phyloP scores from a whole-genome alignment of 2,888 invertebrate species.

The Dicycla oo region DNA sequence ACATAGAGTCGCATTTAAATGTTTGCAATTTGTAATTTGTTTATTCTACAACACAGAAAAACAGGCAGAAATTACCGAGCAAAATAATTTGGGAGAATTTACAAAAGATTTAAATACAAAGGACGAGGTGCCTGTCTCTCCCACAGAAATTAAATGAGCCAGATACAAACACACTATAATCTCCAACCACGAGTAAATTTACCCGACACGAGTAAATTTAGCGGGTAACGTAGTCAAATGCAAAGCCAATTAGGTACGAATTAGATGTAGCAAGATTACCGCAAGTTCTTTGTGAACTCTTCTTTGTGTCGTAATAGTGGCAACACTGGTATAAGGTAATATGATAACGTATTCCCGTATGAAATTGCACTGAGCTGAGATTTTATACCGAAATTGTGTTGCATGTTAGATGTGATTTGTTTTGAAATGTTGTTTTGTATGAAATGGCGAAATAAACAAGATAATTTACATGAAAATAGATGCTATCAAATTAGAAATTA shows the following conservation, averaged over 20 bases:
- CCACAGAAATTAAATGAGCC: constrained; percentile 45
- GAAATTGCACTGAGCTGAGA: constrained; percentile 44
- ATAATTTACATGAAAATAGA: background rate
- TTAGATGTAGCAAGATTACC: constrained; percentile 52
- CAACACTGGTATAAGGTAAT: constrained; percentile 35
- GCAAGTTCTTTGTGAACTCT: constrained; percentile 53
- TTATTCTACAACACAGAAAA: background rate
- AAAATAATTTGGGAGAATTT: constrained; percentile 9
- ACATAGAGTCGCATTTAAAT: background rate
- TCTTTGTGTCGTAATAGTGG: constrained; percentile 51
- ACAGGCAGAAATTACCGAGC: background rate
- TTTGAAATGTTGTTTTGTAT: constrained; percentile 15
- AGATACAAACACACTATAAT: constrained; percentile 40
- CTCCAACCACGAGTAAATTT: constrained; percentile 41
- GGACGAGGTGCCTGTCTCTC: constrained; percentile 3
- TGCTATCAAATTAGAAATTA: background rate
- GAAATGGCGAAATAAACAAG: too few species aligned
- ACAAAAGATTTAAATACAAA: constrained; percentile 24
- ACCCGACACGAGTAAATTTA: too few species aligned
- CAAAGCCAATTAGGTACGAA: constrained; percentile 57
- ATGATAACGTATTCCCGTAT: constrained; percentile 47
- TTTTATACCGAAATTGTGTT: constrained; percentile 29
- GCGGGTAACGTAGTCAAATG: constrained; percentile 43
- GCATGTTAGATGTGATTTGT: constrained; percentile 15
- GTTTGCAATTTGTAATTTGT: too few species aligned